Evolutionary conservation across 2,113 vertebrate species (phyloP).

Genomic region (Pachyramphus minor): DNA sequence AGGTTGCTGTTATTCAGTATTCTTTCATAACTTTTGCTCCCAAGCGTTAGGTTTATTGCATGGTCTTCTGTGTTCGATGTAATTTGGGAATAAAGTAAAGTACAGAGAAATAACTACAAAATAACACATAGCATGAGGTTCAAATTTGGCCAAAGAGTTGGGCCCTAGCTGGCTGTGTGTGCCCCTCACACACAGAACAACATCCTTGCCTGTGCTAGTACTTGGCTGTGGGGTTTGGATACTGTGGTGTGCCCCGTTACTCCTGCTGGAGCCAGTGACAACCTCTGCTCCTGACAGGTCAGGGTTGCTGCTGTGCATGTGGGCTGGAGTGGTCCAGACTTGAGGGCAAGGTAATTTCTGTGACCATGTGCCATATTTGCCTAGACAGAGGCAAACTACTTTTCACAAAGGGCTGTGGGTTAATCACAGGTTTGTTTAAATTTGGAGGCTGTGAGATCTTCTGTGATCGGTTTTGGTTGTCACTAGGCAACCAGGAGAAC

Average conservation of each 20-base stretch:
- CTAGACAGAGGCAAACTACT: not conserved
- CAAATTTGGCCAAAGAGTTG: accelerated
- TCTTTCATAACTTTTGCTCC: not conserved
- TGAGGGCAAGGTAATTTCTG: not conserved
- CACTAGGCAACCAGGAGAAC: not conserved
- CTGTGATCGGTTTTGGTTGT: not conserved
- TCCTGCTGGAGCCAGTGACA: not conserved
- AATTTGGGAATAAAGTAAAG: not conserved
- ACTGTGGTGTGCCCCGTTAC: accelerated
- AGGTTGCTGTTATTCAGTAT: not conserved
- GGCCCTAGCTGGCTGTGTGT: not conserved
- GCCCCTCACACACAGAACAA: accelerated
- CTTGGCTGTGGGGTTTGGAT: not conserved
- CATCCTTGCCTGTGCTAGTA: too few relatives aligned
- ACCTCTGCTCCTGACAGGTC: too few relatives aligned
- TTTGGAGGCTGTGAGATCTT: not conserved
- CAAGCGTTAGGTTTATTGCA: not conserved
- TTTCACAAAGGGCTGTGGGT: not conserved
- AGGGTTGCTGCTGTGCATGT: accelerated
- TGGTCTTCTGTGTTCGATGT: not conserved
- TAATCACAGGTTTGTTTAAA: not conserved
- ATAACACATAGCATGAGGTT: accelerated
- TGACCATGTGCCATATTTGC: accelerated
- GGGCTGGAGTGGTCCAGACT: accelerated
- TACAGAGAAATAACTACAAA: not conserved